A percentile compares a stretch with the other conserved stretches of the same genome.
These are phyloP conservation scores for Yponomeuta sedellus DNA, from an alignment of 2,888 invertebrate species.

Conservation along the genomic window DNA sequence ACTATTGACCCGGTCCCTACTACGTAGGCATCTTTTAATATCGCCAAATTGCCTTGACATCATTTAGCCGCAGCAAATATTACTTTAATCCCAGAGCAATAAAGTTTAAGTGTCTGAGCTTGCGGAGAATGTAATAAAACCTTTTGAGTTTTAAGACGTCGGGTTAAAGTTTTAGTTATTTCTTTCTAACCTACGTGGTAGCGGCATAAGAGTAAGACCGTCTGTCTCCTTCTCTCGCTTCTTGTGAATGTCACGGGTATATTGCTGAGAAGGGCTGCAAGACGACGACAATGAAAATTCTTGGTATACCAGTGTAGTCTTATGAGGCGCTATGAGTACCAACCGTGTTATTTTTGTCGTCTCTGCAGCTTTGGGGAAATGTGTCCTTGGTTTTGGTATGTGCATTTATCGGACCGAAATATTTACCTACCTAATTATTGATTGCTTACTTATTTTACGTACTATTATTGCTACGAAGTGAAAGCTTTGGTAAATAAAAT, in stretches of 20 bases:
- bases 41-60: conserved; percentile 70
- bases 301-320: conserved; percentile 71
- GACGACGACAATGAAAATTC: conserved; percentile 70
- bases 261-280: conserved; percentile 63
- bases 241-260: conserved; percentile 59
- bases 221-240: conserved; percentile 49
- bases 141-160: conserved; percentile 64
- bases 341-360: conserved; percentile 48
- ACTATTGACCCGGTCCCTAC: conserved; percentile 66
- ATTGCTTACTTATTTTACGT: not conserved
- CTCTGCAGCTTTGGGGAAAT: not conserved
- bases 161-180: conserved; percentile 55
- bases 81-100: conserved; percentile 74
- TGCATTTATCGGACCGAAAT: too few relatives aligned
- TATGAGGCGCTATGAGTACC: conserved; percentile 65
- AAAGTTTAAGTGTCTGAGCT: conserved; percentile 75
- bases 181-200: conserved; percentile 64
- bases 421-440: not conserved
- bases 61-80: conserved; percentile 74
- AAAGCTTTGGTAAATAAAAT: not conserved
- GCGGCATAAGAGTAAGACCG: conserved; percentile 38
- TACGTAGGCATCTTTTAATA: conserved; percentile 70
- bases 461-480: not conserved
- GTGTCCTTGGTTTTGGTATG: too few relatives aligned
- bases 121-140: conserved; percentile 74